Evolutionary conservation across 2,797 vertebrate species (phyloP).

Genomic region (Gymnodraco acuticeps): DNA sequence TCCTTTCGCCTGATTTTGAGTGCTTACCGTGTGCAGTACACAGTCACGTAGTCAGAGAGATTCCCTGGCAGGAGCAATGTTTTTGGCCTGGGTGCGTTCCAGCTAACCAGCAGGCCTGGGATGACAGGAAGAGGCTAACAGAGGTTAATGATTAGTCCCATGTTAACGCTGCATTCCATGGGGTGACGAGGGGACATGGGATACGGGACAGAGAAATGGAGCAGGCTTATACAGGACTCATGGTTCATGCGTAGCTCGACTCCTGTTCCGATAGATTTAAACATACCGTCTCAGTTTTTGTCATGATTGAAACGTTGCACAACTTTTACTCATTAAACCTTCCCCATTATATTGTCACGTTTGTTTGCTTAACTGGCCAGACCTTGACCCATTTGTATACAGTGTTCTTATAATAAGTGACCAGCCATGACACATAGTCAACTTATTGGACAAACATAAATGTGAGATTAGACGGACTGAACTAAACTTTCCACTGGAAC

Average conservation of each 20-base stretch:
- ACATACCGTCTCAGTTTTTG: not conserved
- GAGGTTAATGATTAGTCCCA: constrained; percentile 87
- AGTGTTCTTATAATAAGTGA: constrained; percentile 57
- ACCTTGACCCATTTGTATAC: constrained; percentile 53
- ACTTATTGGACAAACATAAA: constrained; percentile 22
- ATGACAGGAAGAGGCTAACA: constrained; percentile 71
- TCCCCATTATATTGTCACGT: constrained; percentile 25
- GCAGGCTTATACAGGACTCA: constrained; percentile 21
- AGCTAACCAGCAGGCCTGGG: constrained; percentile 74
- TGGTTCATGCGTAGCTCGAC: not conserved
- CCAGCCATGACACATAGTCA: constrained; percentile 32
- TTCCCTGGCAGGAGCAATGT: constrained; percentile 78
- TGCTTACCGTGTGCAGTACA: constrained; percentile 51
- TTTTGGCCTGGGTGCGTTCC: constrained; percentile 77
- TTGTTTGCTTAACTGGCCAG: constrained; percentile 61
- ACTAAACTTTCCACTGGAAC: constrained; percentile 8
- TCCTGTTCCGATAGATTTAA: not conserved
- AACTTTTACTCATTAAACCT: constrained; percentile 50
- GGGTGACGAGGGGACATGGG: constrained; percentile 78
- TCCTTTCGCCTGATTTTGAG: constrained; percentile 48
- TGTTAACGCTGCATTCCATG: constrained; percentile 77
- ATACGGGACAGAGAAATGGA: constrained; percentile 56
- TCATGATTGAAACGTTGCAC: constrained; percentile 19
- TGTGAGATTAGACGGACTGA: constrained; percentile 15
- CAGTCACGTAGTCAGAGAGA: constrained; percentile 79